Conservation (phyloP, 2,888 invertebrate species). For the Helobdella robusta region DNA sequence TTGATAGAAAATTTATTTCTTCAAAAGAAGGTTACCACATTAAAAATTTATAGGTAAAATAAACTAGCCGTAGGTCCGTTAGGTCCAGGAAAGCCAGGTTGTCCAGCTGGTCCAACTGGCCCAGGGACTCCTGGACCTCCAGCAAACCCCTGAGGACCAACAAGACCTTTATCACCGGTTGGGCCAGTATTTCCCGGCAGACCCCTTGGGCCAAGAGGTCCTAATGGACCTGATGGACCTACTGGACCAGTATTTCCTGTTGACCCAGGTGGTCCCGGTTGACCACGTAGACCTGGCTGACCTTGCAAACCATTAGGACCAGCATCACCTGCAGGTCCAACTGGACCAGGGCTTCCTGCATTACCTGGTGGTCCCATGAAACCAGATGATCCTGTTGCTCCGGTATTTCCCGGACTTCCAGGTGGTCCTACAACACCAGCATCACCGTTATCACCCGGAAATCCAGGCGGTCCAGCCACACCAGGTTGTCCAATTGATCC, state of each 20-base stretch:
- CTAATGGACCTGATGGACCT: conserved; percentile 24
- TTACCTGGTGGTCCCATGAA: conserved; percentile 23
- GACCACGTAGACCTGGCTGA: conserved; percentile 25
- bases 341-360: conserved; percentile 25
- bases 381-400: conserved; percentile 23
- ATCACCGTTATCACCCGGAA: conserved; percentile 20
- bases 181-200: conserved; percentile 29
- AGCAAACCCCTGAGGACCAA: conserved; percentile 27
- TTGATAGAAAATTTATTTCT: no score
- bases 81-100: conserved; percentile 27
- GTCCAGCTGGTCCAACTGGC: conserved; percentile 15
- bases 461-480: conserved; percentile 19
- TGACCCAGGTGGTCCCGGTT: conserved; percentile 26
- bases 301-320: conserved; percentile 29
- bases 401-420: conserved; percentile 24
- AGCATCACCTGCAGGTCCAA: conserved; percentile 33
- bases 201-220: conserved; percentile 25
- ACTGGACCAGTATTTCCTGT: conserved; percentile 26
- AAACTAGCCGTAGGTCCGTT: conserved; percentile 25
- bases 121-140: conserved; percentile 30
- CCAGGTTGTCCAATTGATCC: conserved; percentile 26
- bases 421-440: conserved; percentile 19
- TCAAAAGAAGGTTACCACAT: no score
- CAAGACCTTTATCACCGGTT: conserved; percentile 26
- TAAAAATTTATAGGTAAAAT: no score